Conservation (phyloP, 2,797 vertebrate genomes). For the Pipistrellus nathusii region DNA sequence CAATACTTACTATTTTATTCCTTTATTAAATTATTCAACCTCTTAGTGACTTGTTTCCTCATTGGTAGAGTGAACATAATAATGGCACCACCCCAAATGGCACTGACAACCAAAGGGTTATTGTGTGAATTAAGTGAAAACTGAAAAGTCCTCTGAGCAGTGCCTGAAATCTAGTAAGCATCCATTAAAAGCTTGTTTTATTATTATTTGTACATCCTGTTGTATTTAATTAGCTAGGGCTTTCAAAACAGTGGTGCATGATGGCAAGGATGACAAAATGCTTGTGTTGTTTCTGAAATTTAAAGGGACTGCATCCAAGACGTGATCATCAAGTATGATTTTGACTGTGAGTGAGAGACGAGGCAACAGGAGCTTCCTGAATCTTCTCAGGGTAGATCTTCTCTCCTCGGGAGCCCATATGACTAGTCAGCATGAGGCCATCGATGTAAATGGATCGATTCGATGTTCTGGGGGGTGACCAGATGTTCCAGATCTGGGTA, state of each 20-base stretch:
- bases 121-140: constrained; percentile 18
- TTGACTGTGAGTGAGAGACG: not conserved
- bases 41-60: not conserved
- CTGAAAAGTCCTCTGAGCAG: not conserved
- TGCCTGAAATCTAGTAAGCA: not conserved
- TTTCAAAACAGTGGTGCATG: constrained; percentile 19
- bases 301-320: not conserved
- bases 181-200: not conserved
- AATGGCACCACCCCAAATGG: not conserved
- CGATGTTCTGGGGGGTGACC: not conserved
- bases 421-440: not conserved
- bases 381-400: not conserved
- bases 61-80: not conserved
- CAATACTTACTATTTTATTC: constrained; percentile 38
- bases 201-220: not conserved
- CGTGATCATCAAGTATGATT: not conserved
- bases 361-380: not conserved
- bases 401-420: not conserved
- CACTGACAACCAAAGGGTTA: not conserved
- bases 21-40: not conserved
- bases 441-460: no score
- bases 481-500: not conserved
- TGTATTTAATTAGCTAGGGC: constrained; percentile 40
- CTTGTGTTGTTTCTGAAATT: not conserved
- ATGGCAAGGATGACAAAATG: not conserved